A percentile compares a stretch with the other conserved stretches of the same genome.
phyloP scores from a whole-genome alignment of 2,888 invertebrate species.

The Eledona agricola region DNA sequence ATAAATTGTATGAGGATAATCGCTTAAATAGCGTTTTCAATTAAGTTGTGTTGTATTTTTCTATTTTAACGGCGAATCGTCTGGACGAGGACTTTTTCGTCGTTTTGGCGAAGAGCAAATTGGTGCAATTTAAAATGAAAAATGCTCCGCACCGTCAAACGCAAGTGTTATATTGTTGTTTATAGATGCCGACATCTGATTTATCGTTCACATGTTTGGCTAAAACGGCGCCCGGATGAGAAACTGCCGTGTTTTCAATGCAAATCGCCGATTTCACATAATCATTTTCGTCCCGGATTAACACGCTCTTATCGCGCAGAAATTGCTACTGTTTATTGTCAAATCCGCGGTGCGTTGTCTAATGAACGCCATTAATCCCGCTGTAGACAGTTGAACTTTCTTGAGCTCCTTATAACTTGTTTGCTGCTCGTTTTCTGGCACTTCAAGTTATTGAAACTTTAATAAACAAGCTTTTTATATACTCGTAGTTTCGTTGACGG shows the following conservation, averaged over 20 bases:
- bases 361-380: too few species aligned
- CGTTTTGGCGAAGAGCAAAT: constrained; percentile 35
- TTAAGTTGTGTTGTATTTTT: constrained; percentile 33
- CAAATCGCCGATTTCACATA: constrained; percentile 3
- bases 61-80: constrained; percentile 29
- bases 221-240: constrained; percentile 12
- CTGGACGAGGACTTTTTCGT: constrained; percentile 23
- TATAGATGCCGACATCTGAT: constrained; percentile 33
- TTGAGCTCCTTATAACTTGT: too few species aligned
- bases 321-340: too few species aligned
- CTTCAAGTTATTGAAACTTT: not conserved
- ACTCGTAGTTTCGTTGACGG: too few species aligned
- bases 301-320: too few species aligned
- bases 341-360: too few species aligned
- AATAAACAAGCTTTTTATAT: too few species aligned
- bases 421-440: too few species aligned
- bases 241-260: constrained; percentile 4
- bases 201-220: constrained; percentile 21
- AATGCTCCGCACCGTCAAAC: constrained; percentile 43
- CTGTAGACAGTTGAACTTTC: too few species aligned
- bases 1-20: constrained; percentile 40
- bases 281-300: constrained; percentile 6
- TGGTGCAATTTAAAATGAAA: constrained; percentile 49
- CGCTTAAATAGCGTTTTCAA: constrained; percentile 36
- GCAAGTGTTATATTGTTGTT: constrained; percentile 47